These are phyloP conservation scores for Struthidea cinerea DNA, from an alignment of 2,113 vertebrate genomes.

Conservation along the genomic window DNA sequence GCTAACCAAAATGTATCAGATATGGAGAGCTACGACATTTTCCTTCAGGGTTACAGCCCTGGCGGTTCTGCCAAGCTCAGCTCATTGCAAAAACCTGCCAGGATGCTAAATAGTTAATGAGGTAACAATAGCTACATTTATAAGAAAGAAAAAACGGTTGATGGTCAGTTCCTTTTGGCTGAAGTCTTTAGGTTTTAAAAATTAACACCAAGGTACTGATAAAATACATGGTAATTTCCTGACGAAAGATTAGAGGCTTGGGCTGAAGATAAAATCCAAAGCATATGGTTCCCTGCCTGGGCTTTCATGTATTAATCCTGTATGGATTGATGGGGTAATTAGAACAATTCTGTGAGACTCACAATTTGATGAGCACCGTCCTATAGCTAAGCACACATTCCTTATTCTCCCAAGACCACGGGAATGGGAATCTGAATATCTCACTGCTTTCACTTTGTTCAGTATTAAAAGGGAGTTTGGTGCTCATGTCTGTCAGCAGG, in stretches of 20 bases:
- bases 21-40: not conserved
- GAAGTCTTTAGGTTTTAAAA: not conserved
- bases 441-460: not conserved
- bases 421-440: not conserved
- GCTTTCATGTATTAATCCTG: not conserved
- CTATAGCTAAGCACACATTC: not conserved
- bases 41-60: not conserved
- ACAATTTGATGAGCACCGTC: not conserved
- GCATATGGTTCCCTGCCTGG: not conserved
- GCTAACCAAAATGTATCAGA: not conserved
- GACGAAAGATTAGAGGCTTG: constrained; percentile 24
- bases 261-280: constrained; percentile 7
- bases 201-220: not conserved
- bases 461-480: not conserved
- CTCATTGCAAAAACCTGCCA: not conserved
- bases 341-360: not conserved
- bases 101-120: constrained; percentile 22
- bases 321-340: not conserved
- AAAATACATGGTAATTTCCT: constrained; percentile 14
- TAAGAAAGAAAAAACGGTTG: not conserved
- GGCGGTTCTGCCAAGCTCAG: not conserved
- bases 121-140: not conserved
- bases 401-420: not conserved
- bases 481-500: not conserved
- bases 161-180: not conserved